Conservation (phyloP, 64 coral and sea anemone genomes). For the Stichodactyla helianthus region DNA sequence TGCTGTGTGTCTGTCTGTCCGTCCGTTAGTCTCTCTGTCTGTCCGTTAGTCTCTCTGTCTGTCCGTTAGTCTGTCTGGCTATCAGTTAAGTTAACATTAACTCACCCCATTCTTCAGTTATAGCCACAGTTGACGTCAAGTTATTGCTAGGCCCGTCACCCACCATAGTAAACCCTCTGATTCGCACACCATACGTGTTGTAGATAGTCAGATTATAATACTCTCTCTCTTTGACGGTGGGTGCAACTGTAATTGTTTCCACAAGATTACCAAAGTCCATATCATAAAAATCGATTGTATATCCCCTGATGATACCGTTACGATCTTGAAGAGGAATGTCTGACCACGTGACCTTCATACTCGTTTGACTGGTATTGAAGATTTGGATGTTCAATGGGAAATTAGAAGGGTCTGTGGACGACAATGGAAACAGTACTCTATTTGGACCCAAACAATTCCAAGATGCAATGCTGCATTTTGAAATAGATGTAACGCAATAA, state of each 20-base stretch:
- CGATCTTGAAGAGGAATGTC: not conserved
- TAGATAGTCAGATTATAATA: not conserved
- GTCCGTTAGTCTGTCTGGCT: no score
- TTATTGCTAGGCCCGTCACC: not conserved
- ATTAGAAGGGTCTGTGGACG: not conserved
- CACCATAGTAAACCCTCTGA: not conserved
- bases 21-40: no score
- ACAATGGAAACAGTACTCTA: no score
- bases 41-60: no score
- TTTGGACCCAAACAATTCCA: no score
- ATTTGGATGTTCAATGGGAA: not conserved
- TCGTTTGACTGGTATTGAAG: not conserved
- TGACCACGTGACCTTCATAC: conserved; percentile 33
- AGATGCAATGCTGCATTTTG: no score
- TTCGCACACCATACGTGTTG: not conserved
- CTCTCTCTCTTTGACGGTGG: not conserved
- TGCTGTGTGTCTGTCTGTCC: no score
- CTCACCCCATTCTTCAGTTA: conserved; percentile 18
- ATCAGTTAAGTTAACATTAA: not conserved
- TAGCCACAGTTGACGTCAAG: not conserved
- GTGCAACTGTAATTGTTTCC: not conserved
- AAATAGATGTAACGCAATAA: no score
- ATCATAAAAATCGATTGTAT: not conserved
- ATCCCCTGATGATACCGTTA: conserved; percentile 24
- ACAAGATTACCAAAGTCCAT: not conserved